A percentile compares a stretch with the other conserved stretches of the same genome.
These are phyloP conservation scores for Actias luna DNA, from an alignment of 2,888 invertebrate species.

Conservation along the genomic window DNA sequence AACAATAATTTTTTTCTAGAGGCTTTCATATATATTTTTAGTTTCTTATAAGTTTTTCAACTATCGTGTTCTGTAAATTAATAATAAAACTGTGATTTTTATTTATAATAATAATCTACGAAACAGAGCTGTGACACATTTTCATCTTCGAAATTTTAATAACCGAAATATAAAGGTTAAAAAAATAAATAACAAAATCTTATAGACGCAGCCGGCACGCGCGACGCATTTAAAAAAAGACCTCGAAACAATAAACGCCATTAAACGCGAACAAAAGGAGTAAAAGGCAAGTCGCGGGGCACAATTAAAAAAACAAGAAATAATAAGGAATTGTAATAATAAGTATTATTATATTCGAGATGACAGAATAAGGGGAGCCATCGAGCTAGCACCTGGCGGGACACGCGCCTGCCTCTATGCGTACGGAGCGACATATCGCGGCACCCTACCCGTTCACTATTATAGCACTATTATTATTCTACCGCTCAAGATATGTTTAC, in stretches of 20 bases:
- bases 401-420: slow-evolving; percentile 55
- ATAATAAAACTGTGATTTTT: too few relatives aligned
- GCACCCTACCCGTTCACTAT: slow-evolving; percentile 2
- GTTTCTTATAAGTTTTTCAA: not conserved
- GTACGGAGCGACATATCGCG: slow-evolving; percentile 22
- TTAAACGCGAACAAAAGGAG: slow-evolving; percentile 78
- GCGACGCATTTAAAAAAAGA: slow-evolving; percentile 63
- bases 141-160: slow-evolving; percentile 14
- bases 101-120: not conserved
- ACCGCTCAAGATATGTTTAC: not conserved
- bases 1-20: too few relatives aligned
- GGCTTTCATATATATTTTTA: too few relatives aligned
- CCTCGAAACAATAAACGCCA: slow-evolving; percentile 76
- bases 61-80: not conserved
- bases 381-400: slow-evolving; percentile 63
- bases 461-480: slow-evolving; percentile 15
- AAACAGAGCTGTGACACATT: not conserved
- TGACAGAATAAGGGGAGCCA: slow-evolving; percentile 50
- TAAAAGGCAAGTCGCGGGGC: slow-evolving; percentile 77
- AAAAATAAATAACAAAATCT: slow-evolving; percentile 53
- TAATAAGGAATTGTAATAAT: slow-evolving; percentile 80
- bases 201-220: slow-evolving; percentile 73
- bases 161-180: slow-evolving; percentile 23
- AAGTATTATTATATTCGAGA: slow-evolving; percentile 73
- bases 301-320: slow-evolving; percentile 77